Percentiles rank a stretch among this genome's conserved stretches.
Conservation (phyloP, 2,797 vertebrate genomes). For the Lepilemur septentrionalis region DNA sequence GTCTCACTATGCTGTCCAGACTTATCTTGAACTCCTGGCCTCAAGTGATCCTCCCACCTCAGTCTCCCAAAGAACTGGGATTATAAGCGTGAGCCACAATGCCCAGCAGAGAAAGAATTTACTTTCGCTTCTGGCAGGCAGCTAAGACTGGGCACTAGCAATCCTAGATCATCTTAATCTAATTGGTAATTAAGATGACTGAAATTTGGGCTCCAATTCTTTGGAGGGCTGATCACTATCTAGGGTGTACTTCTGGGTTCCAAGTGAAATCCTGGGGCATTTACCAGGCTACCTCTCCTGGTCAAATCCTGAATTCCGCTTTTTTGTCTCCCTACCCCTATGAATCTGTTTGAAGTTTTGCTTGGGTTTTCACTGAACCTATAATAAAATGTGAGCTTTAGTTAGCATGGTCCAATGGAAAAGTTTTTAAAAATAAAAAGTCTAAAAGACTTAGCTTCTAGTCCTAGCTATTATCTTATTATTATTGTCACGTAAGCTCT, state of each 20-base stretch:
- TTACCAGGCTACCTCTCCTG: not conserved
- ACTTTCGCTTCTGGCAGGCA: not conserved
- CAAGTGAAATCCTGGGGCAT: not conserved
- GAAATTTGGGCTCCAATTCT: not conserved
- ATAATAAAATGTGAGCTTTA: slow-evolving; percentile 8
- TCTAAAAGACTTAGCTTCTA: not conserved
- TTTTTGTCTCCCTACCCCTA: not conserved
- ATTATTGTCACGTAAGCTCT: not conserved
- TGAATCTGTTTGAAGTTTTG: not conserved
- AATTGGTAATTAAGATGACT: not conserved
- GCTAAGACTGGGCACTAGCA: not conserved
- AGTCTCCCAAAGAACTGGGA: not conserved
- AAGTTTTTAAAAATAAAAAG: not conserved
- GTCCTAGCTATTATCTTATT: not conserved
- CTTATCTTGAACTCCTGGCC: not conserved
- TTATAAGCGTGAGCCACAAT: not conserved
- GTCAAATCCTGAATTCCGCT: not conserved
- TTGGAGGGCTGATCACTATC: not conserved
- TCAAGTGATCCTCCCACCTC: not conserved
- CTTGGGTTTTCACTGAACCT: slow-evolving; percentile 16
- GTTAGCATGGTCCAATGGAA: not conserved
- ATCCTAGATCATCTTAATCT: not conserved
- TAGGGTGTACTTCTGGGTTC: not conserved
- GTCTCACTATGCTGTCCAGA: not conserved
- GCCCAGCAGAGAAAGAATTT: not conserved